Conservation (phyloP, 2,797 vertebrate genomes). For the Sebastes dallii region DNA sequence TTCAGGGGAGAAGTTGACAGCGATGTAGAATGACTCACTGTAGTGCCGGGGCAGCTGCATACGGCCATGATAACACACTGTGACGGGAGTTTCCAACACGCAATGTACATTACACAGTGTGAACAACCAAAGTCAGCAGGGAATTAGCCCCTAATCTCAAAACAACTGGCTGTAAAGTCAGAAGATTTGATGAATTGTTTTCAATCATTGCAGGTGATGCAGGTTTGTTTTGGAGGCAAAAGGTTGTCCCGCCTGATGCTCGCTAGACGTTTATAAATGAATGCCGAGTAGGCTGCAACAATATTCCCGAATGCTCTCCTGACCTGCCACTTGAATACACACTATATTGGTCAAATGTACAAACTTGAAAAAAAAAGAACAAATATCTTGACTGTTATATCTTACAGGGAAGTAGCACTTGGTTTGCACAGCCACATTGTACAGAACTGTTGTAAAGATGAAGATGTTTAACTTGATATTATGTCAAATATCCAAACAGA, state of each 20-base stretch:
- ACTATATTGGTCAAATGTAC: neutral
- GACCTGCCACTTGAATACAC: neutral
- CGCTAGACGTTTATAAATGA: neutral
- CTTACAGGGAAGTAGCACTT: neutral
- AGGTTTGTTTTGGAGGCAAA: neutral
- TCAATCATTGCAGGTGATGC: neutral
- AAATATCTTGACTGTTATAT: neutral
- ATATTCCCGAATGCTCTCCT: neutral
- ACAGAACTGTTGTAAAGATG: neutral
- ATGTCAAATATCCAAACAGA: neutral
- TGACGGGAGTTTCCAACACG: constrained; percentile 33
- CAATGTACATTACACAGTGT: constrained; percentile 17
- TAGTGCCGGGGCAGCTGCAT: constrained; percentile 47
- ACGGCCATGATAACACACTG: constrained; percentile 44
- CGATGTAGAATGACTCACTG: constrained; percentile 62
- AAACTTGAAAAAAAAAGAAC: neutral
- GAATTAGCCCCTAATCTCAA: constrained; percentile 4
- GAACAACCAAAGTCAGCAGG: constrained; percentile 21
- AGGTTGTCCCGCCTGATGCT: neutral
- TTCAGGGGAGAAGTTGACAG: constrained; percentile 57
- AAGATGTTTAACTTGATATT: neutral
- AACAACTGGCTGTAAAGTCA: neutral
- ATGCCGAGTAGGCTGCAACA: neutral
- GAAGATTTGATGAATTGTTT: neutral
- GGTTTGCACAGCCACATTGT: neutral